Percentiles rank a stretch among this genome's conserved stretches.
phyloP scores from a whole-genome alignment of 2,797 vertebrate genomes.

The Phataginus tetradactyla region DNA sequence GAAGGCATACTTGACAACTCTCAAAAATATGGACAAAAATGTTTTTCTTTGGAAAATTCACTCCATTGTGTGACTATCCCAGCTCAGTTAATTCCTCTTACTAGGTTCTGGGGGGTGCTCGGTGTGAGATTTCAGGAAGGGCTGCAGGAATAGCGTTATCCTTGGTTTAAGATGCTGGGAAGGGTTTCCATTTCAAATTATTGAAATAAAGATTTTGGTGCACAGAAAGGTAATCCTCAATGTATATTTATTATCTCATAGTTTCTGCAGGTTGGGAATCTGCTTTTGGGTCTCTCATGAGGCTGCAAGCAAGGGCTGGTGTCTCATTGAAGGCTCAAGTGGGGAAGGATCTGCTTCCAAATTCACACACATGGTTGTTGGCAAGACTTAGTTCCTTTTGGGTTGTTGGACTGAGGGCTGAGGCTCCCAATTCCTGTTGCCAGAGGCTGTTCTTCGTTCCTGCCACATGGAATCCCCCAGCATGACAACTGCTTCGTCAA shows the following conservation, averaged over 20 bases:
- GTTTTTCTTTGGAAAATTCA: constrained; percentile 49
- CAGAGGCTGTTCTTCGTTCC: neutral
- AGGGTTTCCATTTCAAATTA: neutral
- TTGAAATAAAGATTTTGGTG: neutral
- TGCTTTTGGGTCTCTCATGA: neutral
- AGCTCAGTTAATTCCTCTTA: neutral
- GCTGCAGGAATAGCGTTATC: neutral
- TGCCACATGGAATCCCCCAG: neutral
- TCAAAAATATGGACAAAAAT: neutral
- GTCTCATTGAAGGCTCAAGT: neutral
- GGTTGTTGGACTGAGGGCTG: neutral
- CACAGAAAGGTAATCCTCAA: neutral
- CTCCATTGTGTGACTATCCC: neutral
- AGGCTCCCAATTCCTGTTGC: neutral
- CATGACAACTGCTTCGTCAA: neutral
- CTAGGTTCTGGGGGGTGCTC: neutral
- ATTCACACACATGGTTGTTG: neutral
- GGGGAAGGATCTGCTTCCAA: neutral
- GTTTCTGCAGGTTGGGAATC: neutral
- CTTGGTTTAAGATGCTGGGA: neutral
- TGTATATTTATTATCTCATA: neutral
- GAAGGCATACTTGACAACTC: neutral
- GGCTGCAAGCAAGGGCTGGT: neutral
- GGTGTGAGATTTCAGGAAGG: neutral
- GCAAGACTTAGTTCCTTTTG: neutral